Conservation (phyloP, 1,140 invertebrate genomes). For the Thaumatotibia leucotreta region DNA sequence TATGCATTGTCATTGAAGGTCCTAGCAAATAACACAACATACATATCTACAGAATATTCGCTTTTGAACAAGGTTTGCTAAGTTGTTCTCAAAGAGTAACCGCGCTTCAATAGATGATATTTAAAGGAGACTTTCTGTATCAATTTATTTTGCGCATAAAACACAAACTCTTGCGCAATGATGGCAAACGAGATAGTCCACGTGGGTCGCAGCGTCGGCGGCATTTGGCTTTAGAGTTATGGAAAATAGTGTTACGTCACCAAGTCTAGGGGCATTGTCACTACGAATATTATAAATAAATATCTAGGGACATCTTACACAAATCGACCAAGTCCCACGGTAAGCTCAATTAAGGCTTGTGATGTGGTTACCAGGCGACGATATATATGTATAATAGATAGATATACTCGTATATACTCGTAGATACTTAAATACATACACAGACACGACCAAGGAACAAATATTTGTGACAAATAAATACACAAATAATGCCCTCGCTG, state of each 20-base stretch:
- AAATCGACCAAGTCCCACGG: too few relatives aligned
- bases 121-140: not conserved
- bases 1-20: not conserved
- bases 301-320: too few relatives aligned
- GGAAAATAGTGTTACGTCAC: not conserved
- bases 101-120: not conserved
- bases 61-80: not conserved
- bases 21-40: not conserved
- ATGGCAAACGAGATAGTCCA: conserved; percentile 7
- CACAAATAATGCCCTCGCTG: too few relatives aligned
- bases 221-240: not conserved
- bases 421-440: too few relatives aligned
- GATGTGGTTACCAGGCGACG: too few relatives aligned
- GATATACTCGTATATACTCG: too few relatives aligned
- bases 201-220: conserved; percentile 10
- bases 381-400: too few relatives aligned
- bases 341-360: too few relatives aligned
- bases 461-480: too few relatives aligned
- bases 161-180: not conserved
- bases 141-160: not conserved
- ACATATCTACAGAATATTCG: not conserved
- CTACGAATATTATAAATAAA: too few relatives aligned
- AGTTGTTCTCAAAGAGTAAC: too few relatives aligned
- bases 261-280: not conserved
- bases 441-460: too few relatives aligned